phyloP scores from a whole-genome alignment of 2,888 invertebrate species.

The Caenorhabditis becei region DNA sequence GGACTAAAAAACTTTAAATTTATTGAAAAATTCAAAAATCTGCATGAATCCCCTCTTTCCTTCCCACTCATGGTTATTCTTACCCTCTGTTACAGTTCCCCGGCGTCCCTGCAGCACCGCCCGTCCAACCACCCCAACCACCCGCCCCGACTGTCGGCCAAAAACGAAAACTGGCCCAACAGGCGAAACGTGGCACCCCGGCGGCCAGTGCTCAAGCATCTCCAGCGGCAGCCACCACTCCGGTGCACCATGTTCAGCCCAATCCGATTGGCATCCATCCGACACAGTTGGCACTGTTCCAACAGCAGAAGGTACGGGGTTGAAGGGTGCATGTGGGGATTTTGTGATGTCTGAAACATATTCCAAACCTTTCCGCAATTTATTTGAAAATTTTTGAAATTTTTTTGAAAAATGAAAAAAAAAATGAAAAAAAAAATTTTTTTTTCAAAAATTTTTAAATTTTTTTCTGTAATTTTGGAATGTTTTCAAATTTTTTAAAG shows the following conservation, averaged over 20 bases:
- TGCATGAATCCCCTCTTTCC: neutral
- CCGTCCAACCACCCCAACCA: neutral
- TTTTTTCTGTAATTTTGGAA: too few relatives aligned
- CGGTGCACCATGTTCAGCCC: too few relatives aligned
- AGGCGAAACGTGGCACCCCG: neutral
- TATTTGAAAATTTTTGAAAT: neutral
- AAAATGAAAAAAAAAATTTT: too few relatives aligned
- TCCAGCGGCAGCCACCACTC: neutral
- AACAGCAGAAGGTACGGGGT: neutral
- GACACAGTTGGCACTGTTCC: neutral
- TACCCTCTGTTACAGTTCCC: neutral
- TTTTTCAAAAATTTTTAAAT: neutral
- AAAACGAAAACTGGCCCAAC: neutral
- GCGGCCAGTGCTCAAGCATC: neutral
- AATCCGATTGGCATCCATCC: neutral
- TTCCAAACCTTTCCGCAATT: neutral
- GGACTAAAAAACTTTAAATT: too few relatives aligned
- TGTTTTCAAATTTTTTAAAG: neutral
- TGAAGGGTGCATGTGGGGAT: too few relatives aligned
- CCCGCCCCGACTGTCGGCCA: neutral
- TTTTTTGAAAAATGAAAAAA: too few relatives aligned
- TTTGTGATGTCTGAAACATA: too few relatives aligned
- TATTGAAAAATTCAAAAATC: too few relatives aligned
- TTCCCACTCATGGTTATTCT: neutral
- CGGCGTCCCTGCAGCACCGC: neutral